Conservation (phyloP, 1,140 invertebrate species). For the Drosophila albomicans region DNA sequence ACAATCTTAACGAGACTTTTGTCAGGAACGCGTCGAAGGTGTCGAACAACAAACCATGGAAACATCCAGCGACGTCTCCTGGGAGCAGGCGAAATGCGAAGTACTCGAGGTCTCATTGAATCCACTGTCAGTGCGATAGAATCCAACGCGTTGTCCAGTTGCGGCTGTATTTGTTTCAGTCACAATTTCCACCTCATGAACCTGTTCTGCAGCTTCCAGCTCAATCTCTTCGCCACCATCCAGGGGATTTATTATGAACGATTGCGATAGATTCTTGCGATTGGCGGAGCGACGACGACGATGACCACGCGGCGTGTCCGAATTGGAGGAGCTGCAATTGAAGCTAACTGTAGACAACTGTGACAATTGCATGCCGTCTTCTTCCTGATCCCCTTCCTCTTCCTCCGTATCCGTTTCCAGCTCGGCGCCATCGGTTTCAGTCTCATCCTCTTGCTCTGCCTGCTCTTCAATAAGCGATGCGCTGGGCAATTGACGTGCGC, state of each 20-base stretch:
- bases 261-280: constrained; percentile 83
- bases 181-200: neutral
- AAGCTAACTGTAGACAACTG: constrained; percentile 66
- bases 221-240: constrained; percentile 40
- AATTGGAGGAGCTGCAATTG: constrained; percentile 78
- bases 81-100: constrained; percentile 68
- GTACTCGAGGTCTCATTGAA: constrained; percentile 77
- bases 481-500: constrained; percentile 30
- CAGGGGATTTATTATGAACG: constrained; percentile 66
- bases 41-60: constrained; percentile 78
- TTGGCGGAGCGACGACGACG: constrained; percentile 67
- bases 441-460: constrained; percentile 22
- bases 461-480: constrained; percentile 25
- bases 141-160: constrained; percentile 23
- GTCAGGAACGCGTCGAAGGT: constrained; percentile 67
- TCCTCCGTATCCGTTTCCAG: constrained; percentile 38
- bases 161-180: neutral
- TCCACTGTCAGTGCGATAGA: constrained; percentile 80
- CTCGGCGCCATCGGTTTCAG: constrained; percentile 19
- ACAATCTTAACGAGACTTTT: neutral
- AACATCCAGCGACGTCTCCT: constrained; percentile 58
- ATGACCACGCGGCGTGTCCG: constrained; percentile 72
- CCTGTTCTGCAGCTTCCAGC: constrained; percentile 13
- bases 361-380: constrained; percentile 72
- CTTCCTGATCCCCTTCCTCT: constrained; percentile 38